Percentiles rank a stretch among this genome's conserved stretches.
phyloP scores from a whole-genome alignment of 2,797 vertebrate genomes.

The Danio aesculapii region DNA sequence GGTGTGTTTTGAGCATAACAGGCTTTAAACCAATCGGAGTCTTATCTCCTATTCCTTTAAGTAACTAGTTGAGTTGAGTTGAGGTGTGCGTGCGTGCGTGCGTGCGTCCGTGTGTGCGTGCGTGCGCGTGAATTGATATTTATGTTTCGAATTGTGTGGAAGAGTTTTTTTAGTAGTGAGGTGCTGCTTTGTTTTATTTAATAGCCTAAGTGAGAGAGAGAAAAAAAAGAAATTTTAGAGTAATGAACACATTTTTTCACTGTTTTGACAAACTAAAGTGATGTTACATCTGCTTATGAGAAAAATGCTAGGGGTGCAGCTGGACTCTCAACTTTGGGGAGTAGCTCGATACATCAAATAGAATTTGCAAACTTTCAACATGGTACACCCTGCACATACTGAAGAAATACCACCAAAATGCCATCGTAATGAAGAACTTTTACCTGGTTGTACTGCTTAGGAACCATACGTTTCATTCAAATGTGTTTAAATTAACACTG shows the following conservation, averaged over 20 bases:
- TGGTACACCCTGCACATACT: neutral
- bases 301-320: too few species aligned
- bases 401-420: constrained; percentile 4
- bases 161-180: neutral
- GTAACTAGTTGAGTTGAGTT: too few species aligned
- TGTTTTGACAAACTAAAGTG: neutral
- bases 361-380: neutral
- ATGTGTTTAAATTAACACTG: neutral
- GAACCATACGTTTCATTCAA: neutral
- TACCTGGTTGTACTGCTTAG: neutral
- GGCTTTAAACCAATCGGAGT: too few species aligned
- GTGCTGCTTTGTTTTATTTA: neutral
- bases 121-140: neutral
- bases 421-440: neutral
- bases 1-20: too few species aligned
- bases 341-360: neutral
- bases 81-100: too few species aligned
- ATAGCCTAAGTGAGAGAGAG: neutral
- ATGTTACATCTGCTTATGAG: neutral
- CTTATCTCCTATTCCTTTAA: too few species aligned
- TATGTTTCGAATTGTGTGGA: neutral
- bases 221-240: neutral
- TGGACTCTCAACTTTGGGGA: neutral
- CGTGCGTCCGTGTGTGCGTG: too few species aligned
- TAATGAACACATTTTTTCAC: neutral